Evolutionary conservation across 2,797 vertebrate genomes (phyloP).

Genomic region (Argentina silus): DNA sequence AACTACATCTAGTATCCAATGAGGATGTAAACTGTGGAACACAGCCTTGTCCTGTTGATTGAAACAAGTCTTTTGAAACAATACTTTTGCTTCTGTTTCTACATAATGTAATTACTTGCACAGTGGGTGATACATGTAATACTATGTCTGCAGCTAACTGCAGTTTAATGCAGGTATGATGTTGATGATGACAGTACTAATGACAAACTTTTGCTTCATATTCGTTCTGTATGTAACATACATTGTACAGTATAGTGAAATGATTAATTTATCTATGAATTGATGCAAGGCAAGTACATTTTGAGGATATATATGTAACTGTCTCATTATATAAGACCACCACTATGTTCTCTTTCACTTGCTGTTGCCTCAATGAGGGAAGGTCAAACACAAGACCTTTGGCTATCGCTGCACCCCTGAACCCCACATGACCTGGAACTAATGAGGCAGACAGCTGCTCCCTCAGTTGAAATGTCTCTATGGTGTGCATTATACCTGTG

Average conservation of each 20-base stretch:
- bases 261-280: too few species aligned
- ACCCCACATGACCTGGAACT: slow-evolving; percentile 59
- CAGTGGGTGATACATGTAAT: not conserved
- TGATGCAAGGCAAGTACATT: too few species aligned
- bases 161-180: not conserved
- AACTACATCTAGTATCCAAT: too few species aligned
- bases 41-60: not conserved
- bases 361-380: not conserved
- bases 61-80: not conserved
- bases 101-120: not conserved
- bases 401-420: slow-evolving; percentile 50
- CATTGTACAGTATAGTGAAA: too few species aligned
- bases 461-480: slow-evolving; percentile 60
- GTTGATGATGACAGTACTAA: too few species aligned
- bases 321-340: not conserved
- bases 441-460: slow-evolving; percentile 75
- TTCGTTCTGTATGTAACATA: too few species aligned
- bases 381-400: slow-evolving; percentile 53
- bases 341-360: not conserved
- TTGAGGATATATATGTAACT: too few species aligned
- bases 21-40: not conserved
- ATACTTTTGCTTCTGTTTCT: not conserved
- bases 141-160: not conserved
- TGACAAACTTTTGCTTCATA: too few species aligned
- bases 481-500: slow-evolving; percentile 55